phyloP scores from a whole-genome alignment of 2,113 vertebrate genomes.

The Dissostichus mawsoni region DNA sequence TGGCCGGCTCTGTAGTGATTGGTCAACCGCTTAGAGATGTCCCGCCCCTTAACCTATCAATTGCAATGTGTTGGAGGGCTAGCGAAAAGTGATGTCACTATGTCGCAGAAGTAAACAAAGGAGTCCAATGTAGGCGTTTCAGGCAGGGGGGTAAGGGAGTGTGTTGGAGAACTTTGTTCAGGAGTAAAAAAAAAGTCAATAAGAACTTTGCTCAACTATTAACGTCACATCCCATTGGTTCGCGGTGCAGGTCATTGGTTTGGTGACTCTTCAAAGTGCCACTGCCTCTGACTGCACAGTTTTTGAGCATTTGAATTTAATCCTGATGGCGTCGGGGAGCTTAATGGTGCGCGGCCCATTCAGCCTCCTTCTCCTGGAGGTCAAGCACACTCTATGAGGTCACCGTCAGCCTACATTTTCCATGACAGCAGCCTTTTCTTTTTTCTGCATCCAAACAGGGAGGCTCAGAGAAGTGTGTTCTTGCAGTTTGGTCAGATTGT shows the following conservation, averaged over 20 bases:
- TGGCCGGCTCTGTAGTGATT: too few relatives aligned
- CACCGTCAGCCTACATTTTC: conserved; percentile 59
- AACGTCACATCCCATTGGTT: conserved; percentile 24
- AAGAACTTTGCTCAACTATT: conserved; percentile 28
- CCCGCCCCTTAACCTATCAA: too few relatives aligned
- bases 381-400: conserved; percentile 79
- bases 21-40: too few relatives aligned
- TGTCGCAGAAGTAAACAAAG: too few relatives aligned
- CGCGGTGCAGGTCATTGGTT: conserved; percentile 29
- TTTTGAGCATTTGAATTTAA: conserved; percentile 58
- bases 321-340: conserved; percentile 63
- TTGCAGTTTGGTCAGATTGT: conserved; percentile 22
- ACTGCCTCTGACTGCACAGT: conserved; percentile 32
- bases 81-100: too few relatives aligned
- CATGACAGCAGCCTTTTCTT: conserved; percentile 46
- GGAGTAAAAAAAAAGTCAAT: conserved; percentile 44
- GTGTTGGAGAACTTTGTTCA: background rate
- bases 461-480: conserved; percentile 25
- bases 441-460: conserved; percentile 33
- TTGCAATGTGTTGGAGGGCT: too few relatives aligned
- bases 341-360: conserved; percentile 76
- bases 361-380: conserved; percentile 67
- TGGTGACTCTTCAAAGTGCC: conserved; percentile 31
- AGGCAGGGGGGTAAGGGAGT: too few relatives aligned
- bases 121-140: too few relatives aligned